Conservation (phyloP, 1,140 invertebrate genomes). For the Macrotrachela quadricornifera region DNA sequence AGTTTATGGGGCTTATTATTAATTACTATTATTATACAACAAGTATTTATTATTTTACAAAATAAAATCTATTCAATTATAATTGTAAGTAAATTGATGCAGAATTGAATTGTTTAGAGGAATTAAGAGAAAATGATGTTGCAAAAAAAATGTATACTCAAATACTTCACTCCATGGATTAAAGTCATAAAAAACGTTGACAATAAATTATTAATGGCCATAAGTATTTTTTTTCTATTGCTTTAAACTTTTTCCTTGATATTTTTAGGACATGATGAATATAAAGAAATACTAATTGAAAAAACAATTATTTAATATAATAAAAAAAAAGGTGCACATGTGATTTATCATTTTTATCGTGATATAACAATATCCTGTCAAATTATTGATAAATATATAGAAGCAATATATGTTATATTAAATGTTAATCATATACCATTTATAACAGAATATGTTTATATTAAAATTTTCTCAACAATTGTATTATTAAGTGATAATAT, state of each 20-base stretch:
- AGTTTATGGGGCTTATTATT: too few relatives aligned
- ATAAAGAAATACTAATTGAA: constrained; percentile 63
- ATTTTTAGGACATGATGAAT: constrained; percentile 64
- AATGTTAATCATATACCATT: constrained; percentile 75
- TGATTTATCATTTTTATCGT: constrained; percentile 76
- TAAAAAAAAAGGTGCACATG: constrained; percentile 60
- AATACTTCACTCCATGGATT: constrained; percentile 59
- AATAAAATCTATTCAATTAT: too few relatives aligned
- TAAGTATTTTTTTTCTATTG: constrained; percentile 6
- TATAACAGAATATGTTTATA: constrained; percentile 55
- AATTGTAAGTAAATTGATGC: constrained; percentile 17
- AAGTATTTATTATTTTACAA: too few relatives aligned
- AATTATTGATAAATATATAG: constrained; percentile 80
- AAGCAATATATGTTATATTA: constrained; percentile 70
- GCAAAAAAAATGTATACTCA: constrained; percentile 54
- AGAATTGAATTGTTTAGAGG: constrained; percentile 43
- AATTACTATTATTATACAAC: too few relatives aligned
- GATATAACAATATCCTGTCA: constrained; percentile 42
- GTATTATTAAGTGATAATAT: constrained; percentile 58
- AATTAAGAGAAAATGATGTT: constrained; percentile 62
- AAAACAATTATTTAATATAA: constrained; percentile 72
- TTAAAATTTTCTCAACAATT: constrained; percentile 70
- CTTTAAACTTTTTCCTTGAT: neutral
- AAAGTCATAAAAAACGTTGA: constrained; percentile 41
- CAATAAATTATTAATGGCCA: too few relatives aligned